Percentiles rank a stretch among this genome's conserved stretches.
Evolutionary conservation across 2,888 invertebrate genomes (phyloP).

Genomic region (Polietes domitor): DNA sequence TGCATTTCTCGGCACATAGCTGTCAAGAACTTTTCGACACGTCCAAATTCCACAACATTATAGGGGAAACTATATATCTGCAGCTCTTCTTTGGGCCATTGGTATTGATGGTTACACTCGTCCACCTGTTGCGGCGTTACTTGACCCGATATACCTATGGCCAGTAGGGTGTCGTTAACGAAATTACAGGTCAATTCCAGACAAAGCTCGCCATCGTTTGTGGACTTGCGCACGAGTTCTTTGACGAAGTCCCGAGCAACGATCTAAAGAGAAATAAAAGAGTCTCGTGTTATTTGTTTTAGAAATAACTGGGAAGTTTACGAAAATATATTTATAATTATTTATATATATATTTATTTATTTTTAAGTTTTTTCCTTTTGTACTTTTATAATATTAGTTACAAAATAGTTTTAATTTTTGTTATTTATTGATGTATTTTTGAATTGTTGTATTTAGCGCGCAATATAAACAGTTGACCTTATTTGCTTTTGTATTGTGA

Average conservation of each 20-base stretch:
- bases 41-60: constrained; percentile 39
- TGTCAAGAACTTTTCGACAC: constrained; percentile 51
- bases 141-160: constrained; percentile 51
- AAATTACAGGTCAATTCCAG: constrained; percentile 55
- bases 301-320: too few species aligned
- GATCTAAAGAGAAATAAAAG: constrained; percentile 31
- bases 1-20: constrained; percentile 41
- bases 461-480: too few species aligned
- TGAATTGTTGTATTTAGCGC: too few species aligned
- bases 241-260: constrained; percentile 37
- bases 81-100: constrained; percentile 60
- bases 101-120: background rate
- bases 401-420: too few species aligned
- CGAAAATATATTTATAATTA: too few species aligned
- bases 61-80: constrained; percentile 62
- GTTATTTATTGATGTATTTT: too few species aligned
- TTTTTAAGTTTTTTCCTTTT: too few species aligned
- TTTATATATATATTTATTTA: too few species aligned
- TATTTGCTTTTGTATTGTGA: too few species aligned
- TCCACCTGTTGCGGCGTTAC: constrained; percentile 56
- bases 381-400: too few species aligned
- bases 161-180: constrained; percentile 40
- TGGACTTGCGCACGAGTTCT: constrained; percentile 30
- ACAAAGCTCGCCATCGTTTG: constrained; percentile 25
- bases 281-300: too few species aligned